These are phyloP conservation scores for Dastarcus helophoroides DNA, from an alignment of 2,888 invertebrate species.

Conservation along the genomic window DNA sequence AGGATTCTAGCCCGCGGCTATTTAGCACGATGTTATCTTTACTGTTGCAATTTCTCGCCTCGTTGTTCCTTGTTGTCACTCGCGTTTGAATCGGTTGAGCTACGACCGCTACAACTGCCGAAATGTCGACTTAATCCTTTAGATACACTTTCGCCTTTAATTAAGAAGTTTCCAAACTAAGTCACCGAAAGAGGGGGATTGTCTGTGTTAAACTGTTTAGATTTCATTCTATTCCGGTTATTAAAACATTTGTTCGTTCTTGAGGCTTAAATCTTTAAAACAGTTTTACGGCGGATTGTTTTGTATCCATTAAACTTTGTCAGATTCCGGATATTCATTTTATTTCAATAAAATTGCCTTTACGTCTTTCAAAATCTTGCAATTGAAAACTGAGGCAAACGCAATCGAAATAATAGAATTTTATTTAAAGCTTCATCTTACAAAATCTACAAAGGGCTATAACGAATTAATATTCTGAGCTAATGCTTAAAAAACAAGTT, in stretches of 20 bases:
- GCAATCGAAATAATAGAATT: too few species aligned
- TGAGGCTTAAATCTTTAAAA: conserved; percentile 7
- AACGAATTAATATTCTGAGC: too few species aligned
- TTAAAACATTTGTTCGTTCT: conserved; percentile 13
- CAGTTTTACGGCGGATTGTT: conserved; percentile 5
- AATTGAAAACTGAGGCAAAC: too few species aligned
- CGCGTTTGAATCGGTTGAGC: conserved; percentile 8
- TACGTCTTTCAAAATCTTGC: background rate
- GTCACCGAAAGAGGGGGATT: conserved; percentile 13
- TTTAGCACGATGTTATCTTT: conserved; percentile 39
- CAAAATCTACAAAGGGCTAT: too few species aligned
- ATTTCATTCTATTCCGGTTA: conserved; percentile 12
- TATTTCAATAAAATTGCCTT: background rate
- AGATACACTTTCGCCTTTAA: conserved; percentile 24
- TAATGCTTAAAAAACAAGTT: too few species aligned
- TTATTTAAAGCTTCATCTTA: too few species aligned
- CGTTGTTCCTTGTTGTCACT: conserved; percentile 33
- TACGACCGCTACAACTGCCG: conserved; percentile 7
- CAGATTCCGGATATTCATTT: background rate
- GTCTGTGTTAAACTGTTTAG: conserved; percentile 13
- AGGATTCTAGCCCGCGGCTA: conserved; percentile 35
- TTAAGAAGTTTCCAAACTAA: conserved; percentile 25
- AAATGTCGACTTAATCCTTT: conserved; percentile 18
- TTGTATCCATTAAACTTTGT: background rate
- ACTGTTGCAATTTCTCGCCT: conserved; percentile 39